Evolutionary conservation across 2,797 vertebrate genomes (phyloP), one percentile per base, ranked within the genome.

Genomic region (Tapirus indicus): DNA sequence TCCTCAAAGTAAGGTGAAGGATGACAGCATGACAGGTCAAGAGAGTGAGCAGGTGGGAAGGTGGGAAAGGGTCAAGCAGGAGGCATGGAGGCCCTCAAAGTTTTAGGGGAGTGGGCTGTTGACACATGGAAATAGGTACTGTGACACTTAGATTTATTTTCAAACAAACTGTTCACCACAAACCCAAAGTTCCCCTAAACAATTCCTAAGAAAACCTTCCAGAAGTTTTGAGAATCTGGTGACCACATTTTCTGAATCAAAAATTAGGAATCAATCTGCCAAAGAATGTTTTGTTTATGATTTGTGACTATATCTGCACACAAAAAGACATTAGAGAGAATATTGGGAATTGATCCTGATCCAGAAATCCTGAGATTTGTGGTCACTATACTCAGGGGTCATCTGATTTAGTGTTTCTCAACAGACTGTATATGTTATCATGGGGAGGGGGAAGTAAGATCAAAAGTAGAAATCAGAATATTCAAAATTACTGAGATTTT

Each of bases 281-380:
- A 93, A 97, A 95, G 66, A 96, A 95, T 96, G 72, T 95, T 97
- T 96, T 96, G 92, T 97, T 97, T 97, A 92, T 97, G 93, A 97
- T 95, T 96, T 88, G 88, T 95, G 87, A 94, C 85, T 83, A 41
- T 71, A 56, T 91, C 68, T 93, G 68, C 58, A 71, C 64, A 93
- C 86, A 97, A 49, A 93, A 88, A 95, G 90, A 94, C 52, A 92
- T 83, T 56, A 75, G 64, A 82, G 54, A 41, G 95, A 97, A 94
- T 85, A 95, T 32, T 92, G 79, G 35, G 88, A 97, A 96, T 95
- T 95, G 87, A 90, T 92, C 21, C 60, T 41, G 13, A 49, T 95
- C 66, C 94, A 94, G 56, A 93, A 97, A 95, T 95, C 72, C 87
- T 41, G 69, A 84, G 90, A 92, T 97, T 69, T 97, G 95, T 85